Percentiles rank a stretch among this genome's conserved stretches.
These are phyloP conservation scores for Ischnura elegans DNA, from an alignment of 2,888 invertebrate species.

Conservation along the genomic window DNA sequence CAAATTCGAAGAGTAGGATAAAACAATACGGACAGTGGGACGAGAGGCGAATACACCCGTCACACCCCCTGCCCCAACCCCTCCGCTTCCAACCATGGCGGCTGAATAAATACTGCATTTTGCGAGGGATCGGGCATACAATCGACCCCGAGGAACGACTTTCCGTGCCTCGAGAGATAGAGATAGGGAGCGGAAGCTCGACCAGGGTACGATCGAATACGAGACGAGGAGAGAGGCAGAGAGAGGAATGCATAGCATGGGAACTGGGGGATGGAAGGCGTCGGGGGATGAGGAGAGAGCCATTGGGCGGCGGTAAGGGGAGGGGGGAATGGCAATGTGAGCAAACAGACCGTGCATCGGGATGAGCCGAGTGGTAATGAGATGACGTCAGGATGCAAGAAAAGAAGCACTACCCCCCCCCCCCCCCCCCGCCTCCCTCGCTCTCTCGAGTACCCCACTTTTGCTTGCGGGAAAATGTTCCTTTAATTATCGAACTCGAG, in stretches of 20 bases:
- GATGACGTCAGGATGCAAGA: constrained; percentile 49
- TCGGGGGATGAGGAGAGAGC: neutral
- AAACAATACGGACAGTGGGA: no score
- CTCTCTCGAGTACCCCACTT: constrained; percentile 10
- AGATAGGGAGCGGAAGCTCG: no score
- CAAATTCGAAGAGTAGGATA: no score
- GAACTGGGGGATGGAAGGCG: neutral
- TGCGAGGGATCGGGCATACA: no score
- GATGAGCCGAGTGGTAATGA: constrained; percentile 52
- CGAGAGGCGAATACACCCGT: no score
- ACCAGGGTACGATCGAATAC: neutral
- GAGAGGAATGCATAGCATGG: neutral
- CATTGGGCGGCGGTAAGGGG: neutral
- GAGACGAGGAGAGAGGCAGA: neutral
- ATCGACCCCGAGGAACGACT: no score
- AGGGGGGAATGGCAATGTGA: neutral
- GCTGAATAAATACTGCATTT: no score
- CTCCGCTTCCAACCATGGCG: no score
- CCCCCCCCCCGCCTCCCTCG: no score
- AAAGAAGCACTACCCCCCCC: no score
- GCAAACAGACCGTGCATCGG: constrained; percentile 36
- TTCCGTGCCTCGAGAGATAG: no score
- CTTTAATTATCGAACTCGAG: neutral
- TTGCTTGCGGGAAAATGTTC: neutral
- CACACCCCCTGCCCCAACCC: no score